Evolutionary conservation across 1,140 invertebrate species (phyloP), one percentile per base, ranked within the genome.

Genomic region (Procambarus virginalis): DNA sequence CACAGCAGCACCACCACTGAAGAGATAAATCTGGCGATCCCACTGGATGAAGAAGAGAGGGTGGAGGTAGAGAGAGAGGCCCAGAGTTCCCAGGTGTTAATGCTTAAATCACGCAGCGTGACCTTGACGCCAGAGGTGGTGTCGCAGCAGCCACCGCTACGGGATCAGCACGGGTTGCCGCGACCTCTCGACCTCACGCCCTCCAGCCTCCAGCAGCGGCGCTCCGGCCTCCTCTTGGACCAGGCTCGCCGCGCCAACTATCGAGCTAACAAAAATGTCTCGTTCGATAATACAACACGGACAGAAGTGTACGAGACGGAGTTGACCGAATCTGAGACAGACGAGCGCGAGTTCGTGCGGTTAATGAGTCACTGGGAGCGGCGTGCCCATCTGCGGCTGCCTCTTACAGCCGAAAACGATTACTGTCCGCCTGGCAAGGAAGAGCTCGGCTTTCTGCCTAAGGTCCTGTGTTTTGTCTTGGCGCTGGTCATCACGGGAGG

Each of bases 281-380:
- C 87, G n/a, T 89, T 89, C 20, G 87, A 89, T n/a, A 84, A 81
- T 68, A 81, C 84, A 17, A 89, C 87, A 1, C 87, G 87, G n/a
- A 89, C 87, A 49, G 87, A 89, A 76, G 84, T 75, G 10, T 89
- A 64, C 20, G 87, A 89, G 75, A 84, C 87, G 5, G 87, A 89
- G 12, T 14, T 89, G 58, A 84, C 87, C 6, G 87, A 89, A 17
- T 89, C 87, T 17, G 87, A 89, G 87, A 89, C 80, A 2, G 87
- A 89, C 87, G 87, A 89, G 73, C 68, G 80, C 9, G 87, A 89
- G 34, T 89, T 83, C 60, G 87, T 89, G 49, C 81, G 82, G 9
- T 68, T 89, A 12, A 89, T 84, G 81, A 73, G 75, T 12, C 73
- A 83, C 17, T 89, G 82, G 17, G 87, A 89, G 4, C 51, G 87